Evolutionary conservation across 2,113 vertebrate species (phyloP), one percentile per base, ranked within the genome.

Genomic region (Myiopsitta monachus): DNA sequence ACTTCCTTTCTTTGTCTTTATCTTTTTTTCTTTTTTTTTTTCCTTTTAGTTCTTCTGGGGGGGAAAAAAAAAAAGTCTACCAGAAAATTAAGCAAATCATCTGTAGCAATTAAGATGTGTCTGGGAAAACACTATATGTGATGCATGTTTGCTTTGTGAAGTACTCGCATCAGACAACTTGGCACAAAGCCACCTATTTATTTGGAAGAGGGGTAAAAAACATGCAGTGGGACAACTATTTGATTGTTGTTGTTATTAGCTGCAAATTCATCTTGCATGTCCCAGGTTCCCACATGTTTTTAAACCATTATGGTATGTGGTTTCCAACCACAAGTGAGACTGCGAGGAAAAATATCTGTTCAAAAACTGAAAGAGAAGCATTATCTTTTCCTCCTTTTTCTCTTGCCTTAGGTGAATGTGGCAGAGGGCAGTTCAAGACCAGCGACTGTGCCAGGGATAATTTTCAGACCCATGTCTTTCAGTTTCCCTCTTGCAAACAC

Each of bases 241-340:
- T 52, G 79, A 83, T 74, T 75, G 47, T 33, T 94, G 57, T n/a
- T 55, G 49, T 74, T 79, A 52, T 78, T 94, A 87, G 84, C 68
- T 68, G 70, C 6, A 39, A 88, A 94, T 30, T 76, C 62, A 57
- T 81, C 67, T 88, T 72, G 54, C 88, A 91, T 88, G 51, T 96
- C 84, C 76, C 63, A 80, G 43, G 64, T 73, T 88, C 43, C 74
- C 93, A 89, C 43, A 70, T 21, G 77, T 84, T 94, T 94, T 74
- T 61, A 81, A 92, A 87, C 47, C 11, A 79, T 47, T 63, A 91
- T 1, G 10, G 46, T 19, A 46, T 38, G 83, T 44, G 67, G 61
- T 78, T 97, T 95, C 79, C 41, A 94, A 86, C 31, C 63, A 43
- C 1, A 0, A 49, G 49, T 49, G 5, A 66, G 31, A 68, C n/a